Evolutionary conservation across 2,797 vertebrate genomes (phyloP), one percentile per base, ranked within the genome.

Genomic region (Nothura maculosa): DNA sequence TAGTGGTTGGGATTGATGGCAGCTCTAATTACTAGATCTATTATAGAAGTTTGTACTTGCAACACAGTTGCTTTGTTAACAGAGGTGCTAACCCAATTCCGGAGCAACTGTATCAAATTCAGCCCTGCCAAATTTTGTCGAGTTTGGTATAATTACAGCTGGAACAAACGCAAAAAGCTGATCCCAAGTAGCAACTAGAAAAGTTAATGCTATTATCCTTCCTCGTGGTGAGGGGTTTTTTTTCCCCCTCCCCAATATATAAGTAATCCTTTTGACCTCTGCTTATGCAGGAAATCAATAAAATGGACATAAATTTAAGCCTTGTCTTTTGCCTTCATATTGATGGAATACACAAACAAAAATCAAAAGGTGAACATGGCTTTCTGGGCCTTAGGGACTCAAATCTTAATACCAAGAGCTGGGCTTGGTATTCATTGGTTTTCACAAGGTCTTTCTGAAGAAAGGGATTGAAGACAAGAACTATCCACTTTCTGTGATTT

Each of bases 1-100:
- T 5, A 91, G 66, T 25, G 54, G 22, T 38, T 91, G 40, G 50
- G 52, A 58, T 61, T 79, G 45, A 78, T 58, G 36, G 76, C 61
- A 92, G 76, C 28, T 72, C 43, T 70, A 85, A 90, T 92, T 81
- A 76, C 61, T 60, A 70, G 66, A 81, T 74, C 60, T 78, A 18
- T 36, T 81, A 80, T 18, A 54, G 43, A 89, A 89, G 63, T 89
- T 47, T 45, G 42, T 90, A 84, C 2, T 8, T 27, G 32, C n/a
- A 91, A 91, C 24, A 45, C 21, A 74, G 76, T 68, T 91, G 87
- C 70, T 73, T 80, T 34, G 9, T 84, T 82, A 60, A 24, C 34
- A 89, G 48, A 62, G 43, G 16, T 24, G 17, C 42, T 79, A 90
- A 78, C 28, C 21, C 32, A 90, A 92, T 75, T n/a, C 38, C 34